Percentiles rank a stretch among this genome's conserved stretches.
phyloP scores from a whole-genome alignment of 2,113 vertebrate species.

The Prionailurus bengalensis region DNA sequence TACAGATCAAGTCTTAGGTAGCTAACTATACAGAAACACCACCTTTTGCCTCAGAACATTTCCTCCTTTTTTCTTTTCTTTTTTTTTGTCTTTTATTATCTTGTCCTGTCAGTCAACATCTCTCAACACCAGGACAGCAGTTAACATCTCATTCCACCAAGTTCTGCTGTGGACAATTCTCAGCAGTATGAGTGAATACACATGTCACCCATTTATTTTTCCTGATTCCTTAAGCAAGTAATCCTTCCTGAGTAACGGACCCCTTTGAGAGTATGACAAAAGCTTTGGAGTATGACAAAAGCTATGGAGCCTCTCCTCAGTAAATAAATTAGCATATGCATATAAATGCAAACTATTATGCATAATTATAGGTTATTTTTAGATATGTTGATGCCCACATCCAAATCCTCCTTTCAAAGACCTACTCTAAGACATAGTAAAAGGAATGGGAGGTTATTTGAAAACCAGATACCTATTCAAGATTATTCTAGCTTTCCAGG shows the following conservation, averaged over 20 bases:
- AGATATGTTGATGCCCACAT: background rate
- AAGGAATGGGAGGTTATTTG: background rate
- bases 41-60: slow-evolving; percentile 43
- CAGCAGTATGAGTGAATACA: background rate
- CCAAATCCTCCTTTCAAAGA: background rate
- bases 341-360: background rate
- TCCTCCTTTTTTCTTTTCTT: slow-evolving; percentile 29
- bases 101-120: slow-evolving; percentile 37
- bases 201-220: background rate
- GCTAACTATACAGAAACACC: background rate
- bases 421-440: background rate
- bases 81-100: slow-evolving; percentile 43
- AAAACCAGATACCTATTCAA: background rate
- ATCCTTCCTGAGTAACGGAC: slow-evolving; percentile 42
- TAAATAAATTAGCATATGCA: background rate
- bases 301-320: background rate
- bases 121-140: slow-evolving; percentile 32
- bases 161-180: background rate
- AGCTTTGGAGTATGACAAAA: background rate
- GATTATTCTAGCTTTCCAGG: background rate
- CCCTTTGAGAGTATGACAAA: slow-evolving; percentile 42
- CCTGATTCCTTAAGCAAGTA: background rate
- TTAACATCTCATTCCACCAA: slow-evolving; percentile 24
- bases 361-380: background rate
- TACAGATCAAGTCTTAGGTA: background rate